phyloP scores from a whole-genome alignment of 2,113 vertebrate genomes.

The Gymnobelideus leadbeateri region DNA sequence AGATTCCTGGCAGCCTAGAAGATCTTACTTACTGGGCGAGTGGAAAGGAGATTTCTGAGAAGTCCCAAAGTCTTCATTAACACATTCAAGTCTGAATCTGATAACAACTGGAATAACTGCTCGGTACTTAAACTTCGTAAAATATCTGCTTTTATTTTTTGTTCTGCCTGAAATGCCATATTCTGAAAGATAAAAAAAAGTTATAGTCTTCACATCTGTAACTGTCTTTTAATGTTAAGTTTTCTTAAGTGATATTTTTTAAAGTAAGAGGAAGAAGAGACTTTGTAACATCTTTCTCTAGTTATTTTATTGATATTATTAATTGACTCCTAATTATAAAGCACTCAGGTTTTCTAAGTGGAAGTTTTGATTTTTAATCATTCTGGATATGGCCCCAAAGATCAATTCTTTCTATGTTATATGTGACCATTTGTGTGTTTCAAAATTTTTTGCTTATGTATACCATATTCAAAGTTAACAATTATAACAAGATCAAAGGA shows the following conservation, averaged over 20 bases:
- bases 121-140: constrained; percentile 96
- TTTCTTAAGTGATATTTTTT: constrained; percentile 53
- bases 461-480: background rate
- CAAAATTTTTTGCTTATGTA: constrained; percentile 20
- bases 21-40: constrained; percentile 92
- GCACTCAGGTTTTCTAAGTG: constrained; percentile 32
- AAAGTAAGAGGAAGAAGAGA: constrained; percentile 55
- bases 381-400: background rate
- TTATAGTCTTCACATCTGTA: constrained; percentile 65
- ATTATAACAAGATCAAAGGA: background rate
- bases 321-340: constrained; percentile 15
- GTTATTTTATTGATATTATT: constrained; percentile 19
- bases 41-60: constrained; percentile 97
- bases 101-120: constrained; percentile 96
- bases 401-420: constrained; percentile 4
- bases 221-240: constrained; percentile 32
- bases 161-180: constrained; percentile 99
- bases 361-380: constrained; percentile 11
- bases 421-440: constrained; percentile 7
- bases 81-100: constrained; percentile 96
- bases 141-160: constrained; percentile 99
- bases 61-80: constrained; percentile 98
- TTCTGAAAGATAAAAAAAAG: constrained; percentile 88
- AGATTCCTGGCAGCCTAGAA: constrained; percentile 23
- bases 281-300: background rate